Conservation (phyloP, 2,113 vertebrate genomes). For the Sinocyclocheilus grahami region DNA sequence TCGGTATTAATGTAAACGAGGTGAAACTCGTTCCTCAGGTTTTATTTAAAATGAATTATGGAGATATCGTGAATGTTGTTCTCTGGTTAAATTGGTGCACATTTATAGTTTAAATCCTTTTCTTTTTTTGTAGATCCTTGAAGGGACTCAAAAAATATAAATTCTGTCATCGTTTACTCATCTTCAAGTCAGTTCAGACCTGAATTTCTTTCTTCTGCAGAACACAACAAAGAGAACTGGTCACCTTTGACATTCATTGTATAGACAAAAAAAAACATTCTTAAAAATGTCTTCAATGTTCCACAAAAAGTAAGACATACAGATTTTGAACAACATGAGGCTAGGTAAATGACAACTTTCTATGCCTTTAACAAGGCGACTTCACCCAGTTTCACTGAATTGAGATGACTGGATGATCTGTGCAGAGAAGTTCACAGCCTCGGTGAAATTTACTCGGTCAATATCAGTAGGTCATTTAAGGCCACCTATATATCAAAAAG, state of each 20-base stretch:
- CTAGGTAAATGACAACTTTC: not conserved
- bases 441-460: not conserved
- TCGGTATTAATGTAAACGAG: slow-evolving; percentile 7
- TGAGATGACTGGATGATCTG: not conserved
- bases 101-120: not conserved
- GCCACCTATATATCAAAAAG: slow-evolving; percentile 24
- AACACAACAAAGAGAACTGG: not conserved
- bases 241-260: slow-evolving; percentile 6
- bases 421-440: not conserved
- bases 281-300: not conserved
- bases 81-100: not conserved
- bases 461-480: slow-evolving; percentile 37
- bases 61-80: not conserved
- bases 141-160: not conserved
- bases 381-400: slow-evolving; percentile 7
- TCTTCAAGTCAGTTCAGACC: not conserved
- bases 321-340: not conserved
- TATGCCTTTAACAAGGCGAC: not conserved
- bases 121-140: not conserved
- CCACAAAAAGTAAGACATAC: not conserved
- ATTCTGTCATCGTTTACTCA: not conserved
- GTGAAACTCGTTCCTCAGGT: not conserved
- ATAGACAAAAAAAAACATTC: not conserved
- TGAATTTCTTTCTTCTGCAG: not conserved
- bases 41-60: not conserved